These are phyloP conservation scores for Anthonomus grandis DNA, from an alignment of 1,140 invertebrate species.

Conservation along the genomic window DNA sequence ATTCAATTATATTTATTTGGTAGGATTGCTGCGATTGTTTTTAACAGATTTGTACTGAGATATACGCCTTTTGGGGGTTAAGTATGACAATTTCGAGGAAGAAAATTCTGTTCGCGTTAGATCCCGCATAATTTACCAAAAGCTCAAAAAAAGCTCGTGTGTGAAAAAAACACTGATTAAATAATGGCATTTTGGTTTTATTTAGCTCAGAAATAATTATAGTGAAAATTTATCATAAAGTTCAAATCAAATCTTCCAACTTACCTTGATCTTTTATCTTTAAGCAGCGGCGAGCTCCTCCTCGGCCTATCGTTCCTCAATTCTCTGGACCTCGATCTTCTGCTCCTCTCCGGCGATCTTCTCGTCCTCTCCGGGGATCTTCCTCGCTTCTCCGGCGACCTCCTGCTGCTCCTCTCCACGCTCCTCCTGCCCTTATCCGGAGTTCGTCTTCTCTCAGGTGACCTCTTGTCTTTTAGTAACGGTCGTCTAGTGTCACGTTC, in stretches of 20 bases:
- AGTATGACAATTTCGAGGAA: neutral
- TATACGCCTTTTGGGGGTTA: neutral
- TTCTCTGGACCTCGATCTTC: constrained; percentile 9
- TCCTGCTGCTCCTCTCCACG: neutral
- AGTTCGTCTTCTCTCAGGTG: constrained; percentile 1
- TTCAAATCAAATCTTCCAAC: too few relatives aligned
- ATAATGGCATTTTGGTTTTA: too few relatives aligned
- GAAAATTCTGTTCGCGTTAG: neutral
- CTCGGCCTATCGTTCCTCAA: neutral
- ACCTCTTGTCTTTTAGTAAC: neutral
- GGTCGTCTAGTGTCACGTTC: constrained; percentile 6
- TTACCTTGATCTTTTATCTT: constrained; percentile 17
- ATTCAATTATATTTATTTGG: too few relatives aligned
- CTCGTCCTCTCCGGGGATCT: neutral
- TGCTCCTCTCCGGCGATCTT: constrained; percentile 4
- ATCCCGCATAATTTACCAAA: neutral
- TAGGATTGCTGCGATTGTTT: too few relatives aligned
- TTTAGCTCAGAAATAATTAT: too few relatives aligned
- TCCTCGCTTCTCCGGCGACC: constrained; percentile 3
- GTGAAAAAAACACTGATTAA: too few relatives aligned
- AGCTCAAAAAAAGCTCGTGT: too few relatives aligned
- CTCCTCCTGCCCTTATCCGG: neutral
- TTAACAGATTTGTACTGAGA: too few relatives aligned
- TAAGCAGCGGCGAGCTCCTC: neutral
- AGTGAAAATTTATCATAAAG: too few relatives aligned